Base-by-base conservation (phyloP, 1,140 invertebrate genomes). In the Zaprionus ghesquierei region DNA sequence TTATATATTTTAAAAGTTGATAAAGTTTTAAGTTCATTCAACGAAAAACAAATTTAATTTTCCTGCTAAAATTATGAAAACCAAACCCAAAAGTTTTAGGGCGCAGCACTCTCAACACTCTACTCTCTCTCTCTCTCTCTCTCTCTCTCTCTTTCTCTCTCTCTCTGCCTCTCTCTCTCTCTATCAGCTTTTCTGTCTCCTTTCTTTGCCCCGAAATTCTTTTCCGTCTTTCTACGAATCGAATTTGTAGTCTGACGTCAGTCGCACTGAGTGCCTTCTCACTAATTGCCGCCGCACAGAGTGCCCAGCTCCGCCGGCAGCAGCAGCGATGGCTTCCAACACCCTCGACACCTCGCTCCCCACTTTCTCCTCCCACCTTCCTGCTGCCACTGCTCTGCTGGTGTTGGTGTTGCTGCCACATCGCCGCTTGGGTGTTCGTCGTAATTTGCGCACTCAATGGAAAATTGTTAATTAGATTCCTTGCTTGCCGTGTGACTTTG, bases 401-500 rank as follows among this genome's bases (percentile, higher is more conserved):
- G 13, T 60, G 60, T 55, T 66, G 31, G 73, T 64, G 60, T 81
- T 41, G 35, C 35, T 41, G 35, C 35, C 35, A 41, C n/a, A 15
- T 41, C 35, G n/a, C n/a, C 6, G 35, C 35, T 41, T 81, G 69
- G 65, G 70, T 73, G 64, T 73, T 73, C 54, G 31, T 79, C 84
- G 82, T 86, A 86, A 86, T 86, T 86, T 86, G 82, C 82, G 84
- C 82, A 86, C 79, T 89, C 85, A 89, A 89, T 89, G 84, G 79
- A 89, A 89, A 89, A 89, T 89, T 89, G 84, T 89, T 89, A 89
- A 89, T 89, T 89, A 89, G 84, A 89, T 89, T 89, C 85, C 84
- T 89, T 82, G 79, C 69, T 79, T 86, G 82, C 86, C 76, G 82
- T 87, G 78, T 81, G 81, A 86, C 81, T 87, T 80, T 61, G 64